These are phyloP conservation scores for Plectropomus leopardus DNA, from an alignment of 2,113 vertebrate genomes.

Conservation along the genomic window DNA sequence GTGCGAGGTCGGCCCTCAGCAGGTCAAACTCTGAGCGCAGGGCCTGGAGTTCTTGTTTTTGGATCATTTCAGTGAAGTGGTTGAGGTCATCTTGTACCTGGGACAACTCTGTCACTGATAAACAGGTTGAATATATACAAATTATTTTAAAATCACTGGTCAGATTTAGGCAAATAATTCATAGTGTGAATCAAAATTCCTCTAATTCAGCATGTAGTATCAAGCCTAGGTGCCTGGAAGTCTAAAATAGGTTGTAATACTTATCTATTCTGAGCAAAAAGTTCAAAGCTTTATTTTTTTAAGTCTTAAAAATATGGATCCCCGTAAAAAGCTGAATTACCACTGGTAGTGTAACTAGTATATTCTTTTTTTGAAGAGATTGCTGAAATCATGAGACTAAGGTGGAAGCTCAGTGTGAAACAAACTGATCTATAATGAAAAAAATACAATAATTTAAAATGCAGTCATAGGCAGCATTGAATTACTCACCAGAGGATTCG, in stretches of 20 bases:
- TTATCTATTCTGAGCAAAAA: not conserved
- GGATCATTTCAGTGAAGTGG: conserved; percentile 58
- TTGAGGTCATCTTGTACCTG: conserved; percentile 40
- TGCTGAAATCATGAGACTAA: not conserved
- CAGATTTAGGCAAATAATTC: not conserved
- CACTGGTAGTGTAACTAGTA: not conserved
- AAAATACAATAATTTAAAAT: not conserved
- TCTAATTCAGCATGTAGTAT: not conserved
- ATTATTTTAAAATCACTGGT: not conserved
- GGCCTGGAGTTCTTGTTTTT: conserved; percentile 64
- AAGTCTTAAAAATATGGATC: not conserved
- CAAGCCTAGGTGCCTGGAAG: not conserved
- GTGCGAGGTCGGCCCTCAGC: conserved; percentile 76
- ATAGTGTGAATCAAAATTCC: not conserved
- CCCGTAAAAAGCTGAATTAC: not conserved
- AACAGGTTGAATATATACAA: not conserved
- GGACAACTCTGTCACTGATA: conserved; percentile 3
- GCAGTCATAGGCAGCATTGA: not conserved
- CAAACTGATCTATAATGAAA: not conserved
- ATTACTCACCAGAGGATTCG: conserved; percentile 33
- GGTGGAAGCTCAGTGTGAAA: not conserved
- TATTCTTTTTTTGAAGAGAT: not conserved
- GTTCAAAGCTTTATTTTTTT: not conserved
- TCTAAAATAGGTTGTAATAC: not conserved
- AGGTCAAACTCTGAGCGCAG: conserved; percentile 76